Evolutionary conservation across 2,113 vertebrate genomes (phyloP), one percentile per base, ranked within the genome.

Genomic region (Peromyscus maniculatus): DNA sequence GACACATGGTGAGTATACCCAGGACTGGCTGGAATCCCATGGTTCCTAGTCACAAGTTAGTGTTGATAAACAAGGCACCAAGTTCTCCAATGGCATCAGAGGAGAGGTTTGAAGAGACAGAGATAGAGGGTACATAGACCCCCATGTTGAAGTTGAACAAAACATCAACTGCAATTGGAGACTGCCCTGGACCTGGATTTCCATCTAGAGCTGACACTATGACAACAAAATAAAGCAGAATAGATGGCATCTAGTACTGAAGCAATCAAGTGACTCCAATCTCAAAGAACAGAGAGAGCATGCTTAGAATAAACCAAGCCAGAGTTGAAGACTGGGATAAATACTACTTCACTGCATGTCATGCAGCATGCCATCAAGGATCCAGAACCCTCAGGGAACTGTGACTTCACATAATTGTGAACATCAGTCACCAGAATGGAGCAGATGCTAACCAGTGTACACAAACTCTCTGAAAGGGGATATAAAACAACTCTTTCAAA

Each of bases 121-220:
- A 21, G n/a, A 0, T 8, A 74, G 0, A 46, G 13, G 67, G 4
- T 15, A 21, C 17, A 33, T 28, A 36, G 12, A 59, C 4, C 1
- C 31, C 19, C 16, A 7, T 55, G 36, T 31, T 71, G 64, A 57
- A 13, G 62, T 7, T 24, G 67, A 84, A 49, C 19, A 72, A 69
- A 33, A 17, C n/a, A 62, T 9, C 79, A 72, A 2, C 12, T 83
- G 11, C 26, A 26, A 74, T n/a, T 36, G 17, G 52, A 5, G n/a
- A 36, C 0, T 17, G 49, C 10, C 31, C 31, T 49, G 55, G n/a
- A 31, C 39, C 5, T 49, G 55, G 21, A n/a, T 74, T 62, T 28
- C 26, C 59, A 9, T 64, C 5, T 74, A 64, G 21, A 22, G 9
- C 26, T 74, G 52, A 62, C 24, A 74, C 69, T 19, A 31, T 64